Conservation (phyloP, 1,140 invertebrate species). For the Euura lappo region DNA sequence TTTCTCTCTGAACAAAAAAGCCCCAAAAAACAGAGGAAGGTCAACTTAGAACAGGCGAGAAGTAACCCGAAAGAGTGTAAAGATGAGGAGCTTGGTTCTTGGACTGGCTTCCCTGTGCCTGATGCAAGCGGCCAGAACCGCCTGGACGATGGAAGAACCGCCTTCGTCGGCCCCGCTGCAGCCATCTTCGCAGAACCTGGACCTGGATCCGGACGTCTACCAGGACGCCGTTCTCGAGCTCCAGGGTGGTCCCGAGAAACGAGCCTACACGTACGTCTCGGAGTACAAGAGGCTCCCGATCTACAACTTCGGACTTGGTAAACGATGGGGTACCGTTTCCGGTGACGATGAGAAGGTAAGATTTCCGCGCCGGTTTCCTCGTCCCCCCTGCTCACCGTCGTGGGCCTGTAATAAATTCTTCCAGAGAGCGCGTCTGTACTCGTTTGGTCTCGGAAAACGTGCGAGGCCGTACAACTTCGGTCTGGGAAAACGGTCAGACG, state of each 20-base stretch:
- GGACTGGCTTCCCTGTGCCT: constrained; percentile 37
- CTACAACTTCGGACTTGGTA: constrained; percentile 72
- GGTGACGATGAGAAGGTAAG: constrained; percentile 38
- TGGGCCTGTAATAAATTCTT: constrained; percentile 12
- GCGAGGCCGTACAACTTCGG: constrained; percentile 56
- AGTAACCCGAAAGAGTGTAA: not conserved
- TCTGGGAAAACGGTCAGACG: constrained; percentile 52
- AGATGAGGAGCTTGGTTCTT: constrained; percentile 18
- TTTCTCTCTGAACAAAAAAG: no score
- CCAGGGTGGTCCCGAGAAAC: constrained; percentile 59
- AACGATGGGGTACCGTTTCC: constrained; percentile 52
- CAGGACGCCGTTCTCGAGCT: not conserved
- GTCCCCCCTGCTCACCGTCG: not conserved
- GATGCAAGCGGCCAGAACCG: constrained; percentile 31
- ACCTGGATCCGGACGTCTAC: not conserved
- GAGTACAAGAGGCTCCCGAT: constrained; percentile 71
- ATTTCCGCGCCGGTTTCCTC: not conserved
- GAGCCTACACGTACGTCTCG: constrained; percentile 69
- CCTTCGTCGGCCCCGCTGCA: constrained; percentile 23
- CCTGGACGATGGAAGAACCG: constrained; percentile 35
- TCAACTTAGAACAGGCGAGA: no score
- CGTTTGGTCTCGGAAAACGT: constrained; percentile 67
- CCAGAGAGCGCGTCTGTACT: constrained; percentile 55
- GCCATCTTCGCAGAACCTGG: constrained; percentile 12
- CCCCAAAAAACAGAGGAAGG: no score